Evolutionary conservation across 1,140 invertebrate species (phyloP).

Genomic region (Leptoteleia sp.): DNA sequence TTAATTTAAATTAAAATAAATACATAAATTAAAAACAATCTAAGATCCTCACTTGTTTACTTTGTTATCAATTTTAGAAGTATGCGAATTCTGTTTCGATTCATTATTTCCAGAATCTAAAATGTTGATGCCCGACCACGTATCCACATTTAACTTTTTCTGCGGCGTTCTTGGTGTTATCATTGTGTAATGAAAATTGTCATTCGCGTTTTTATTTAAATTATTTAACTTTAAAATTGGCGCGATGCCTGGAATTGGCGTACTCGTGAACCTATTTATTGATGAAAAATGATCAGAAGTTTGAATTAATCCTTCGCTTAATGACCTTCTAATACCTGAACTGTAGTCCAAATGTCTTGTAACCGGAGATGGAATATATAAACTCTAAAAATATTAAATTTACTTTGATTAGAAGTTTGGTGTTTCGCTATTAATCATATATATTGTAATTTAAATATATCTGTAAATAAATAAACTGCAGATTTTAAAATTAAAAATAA

Average conservation of each 20-base stretch:
- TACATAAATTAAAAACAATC: not conserved
- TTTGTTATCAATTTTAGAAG: no score
- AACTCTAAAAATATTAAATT: slow-evolving; percentile 24
- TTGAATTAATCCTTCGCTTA: slow-evolving; percentile 12
- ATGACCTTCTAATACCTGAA: slow-evolving; percentile 12
- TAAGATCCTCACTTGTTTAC: no score
- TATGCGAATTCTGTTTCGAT: slow-evolving; percentile 17
- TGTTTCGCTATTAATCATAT: no score
- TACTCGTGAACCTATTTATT: slow-evolving; percentile 62
- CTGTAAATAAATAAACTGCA: no score
- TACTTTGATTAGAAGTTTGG: no score
- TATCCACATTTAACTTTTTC: slow-evolving; percentile 1
- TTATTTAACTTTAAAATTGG: slow-evolving; percentile 13
- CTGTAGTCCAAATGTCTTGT: slow-evolving; percentile 23
- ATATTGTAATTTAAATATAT: no score
- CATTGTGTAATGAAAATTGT: slow-evolving; percentile 3
- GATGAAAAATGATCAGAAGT: slow-evolving; percentile 25
- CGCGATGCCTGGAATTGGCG: slow-evolving; percentile 47
- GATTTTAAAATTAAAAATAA: no score
- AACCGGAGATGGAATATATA: slow-evolving; percentile 43
- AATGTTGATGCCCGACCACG: not conserved
- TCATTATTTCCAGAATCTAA: not conserved
- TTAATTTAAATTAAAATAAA: not conserved
- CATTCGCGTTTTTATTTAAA: not conserved
- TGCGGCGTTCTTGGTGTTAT: slow-evolving; percentile 46